Conservation (phyloP, 2,888 invertebrate species). For the Patella depressa region DNA sequence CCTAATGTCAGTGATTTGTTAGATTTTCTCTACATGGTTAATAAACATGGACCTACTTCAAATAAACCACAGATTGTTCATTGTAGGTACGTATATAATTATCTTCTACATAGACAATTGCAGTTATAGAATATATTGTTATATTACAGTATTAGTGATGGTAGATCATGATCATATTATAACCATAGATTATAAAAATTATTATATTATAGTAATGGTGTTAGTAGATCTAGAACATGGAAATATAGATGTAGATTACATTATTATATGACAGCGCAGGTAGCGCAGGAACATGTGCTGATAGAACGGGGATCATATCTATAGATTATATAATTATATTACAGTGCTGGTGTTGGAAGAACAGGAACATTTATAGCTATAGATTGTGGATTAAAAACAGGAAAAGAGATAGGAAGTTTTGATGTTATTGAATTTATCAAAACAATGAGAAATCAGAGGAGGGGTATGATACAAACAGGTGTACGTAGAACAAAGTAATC, state of each 20-base stretch:
- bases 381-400: not conserved
- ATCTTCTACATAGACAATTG: too few relatives aligned
- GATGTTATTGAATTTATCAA: not conserved
- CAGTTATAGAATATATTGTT: too few relatives aligned
- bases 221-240: too few relatives aligned
- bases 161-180: too few relatives aligned
- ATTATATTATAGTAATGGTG: too few relatives aligned
- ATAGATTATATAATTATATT: not conserved
- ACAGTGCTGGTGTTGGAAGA: slow-evolving; percentile 5
- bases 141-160: too few relatives aligned
- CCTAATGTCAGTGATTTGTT: not conserved
- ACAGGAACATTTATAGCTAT: not conserved
- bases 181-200: too few relatives aligned
- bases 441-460: not conserved
- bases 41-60: not conserved
- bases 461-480: not conserved
- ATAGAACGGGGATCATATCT: too few relatives aligned
- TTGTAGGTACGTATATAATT: not conserved
- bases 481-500: too few relatives aligned
- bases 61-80: not conserved
- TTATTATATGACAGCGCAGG: too few relatives aligned
- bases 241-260: too few relatives aligned
- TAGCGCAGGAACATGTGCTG: too few relatives aligned
- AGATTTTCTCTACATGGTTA: slow-evolving; percentile 1
- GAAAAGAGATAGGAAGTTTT: not conserved